Evolutionary conservation across 2,888 invertebrate species (phyloP), one percentile per base, ranked within the genome.

Genomic region (Tachystola acroxantha): DNA sequence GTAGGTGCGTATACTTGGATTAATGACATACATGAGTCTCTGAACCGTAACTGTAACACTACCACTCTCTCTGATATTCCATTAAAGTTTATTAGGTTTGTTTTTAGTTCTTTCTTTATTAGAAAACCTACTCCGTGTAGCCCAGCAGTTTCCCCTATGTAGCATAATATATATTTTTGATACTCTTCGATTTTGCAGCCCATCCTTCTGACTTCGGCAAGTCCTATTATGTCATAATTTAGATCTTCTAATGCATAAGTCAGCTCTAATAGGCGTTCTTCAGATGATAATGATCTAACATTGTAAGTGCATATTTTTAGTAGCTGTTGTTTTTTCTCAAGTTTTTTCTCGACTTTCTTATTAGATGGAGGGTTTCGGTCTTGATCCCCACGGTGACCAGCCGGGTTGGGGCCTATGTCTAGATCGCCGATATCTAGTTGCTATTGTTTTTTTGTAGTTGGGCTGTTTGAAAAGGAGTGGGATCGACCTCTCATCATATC

Each of bases 1-100:
- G 49, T 56, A 0, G 50, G 53, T 7, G 50, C 36, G 10, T 53
- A 46, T 1, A 31, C 38, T 39, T 55, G 53, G 4, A 52, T 45
- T 9, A 55, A 37, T 10, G 37, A 29, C 6, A 40, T 24, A 0
- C 5, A 1, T 7, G 1, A 2, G 7, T 22, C 16, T 0, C 39
- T 1, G 2, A 34, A 36, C 5, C 38, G 13, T 3, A 47, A 1
- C 13, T 44, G 13, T 13, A 48, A n/a, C 10, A 46, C 0, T 2
- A 9, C 20, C 1, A 20, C 20, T 20, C 20, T 2, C 2, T 20
- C 6, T 6, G 20, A 20, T 5, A 20, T 2, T 1, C 20, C 20
- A 7, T 2, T 20, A 6, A 20, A 20, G 2, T 6, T 5, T 9
- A 7, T 6, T 40, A 44, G 41, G 12, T 34, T 33, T 1, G 25